phyloP scores from a whole-genome alignment of 30 jellyfish, hydroid and myxozoan species.

The Chrysaora quinquecirrha region DNA sequence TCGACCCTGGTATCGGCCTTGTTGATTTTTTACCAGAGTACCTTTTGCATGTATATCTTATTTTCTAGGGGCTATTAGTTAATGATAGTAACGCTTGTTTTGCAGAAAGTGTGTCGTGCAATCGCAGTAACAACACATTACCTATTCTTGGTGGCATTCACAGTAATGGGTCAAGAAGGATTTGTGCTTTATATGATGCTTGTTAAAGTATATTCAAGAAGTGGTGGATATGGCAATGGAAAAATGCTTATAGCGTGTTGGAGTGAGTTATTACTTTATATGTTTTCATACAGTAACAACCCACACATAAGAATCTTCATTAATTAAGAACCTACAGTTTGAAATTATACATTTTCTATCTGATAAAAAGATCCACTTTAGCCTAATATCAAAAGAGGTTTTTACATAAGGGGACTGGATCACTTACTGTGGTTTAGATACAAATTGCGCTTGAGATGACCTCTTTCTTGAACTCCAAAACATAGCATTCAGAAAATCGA shows the following conservation, averaged over 20 bases:
- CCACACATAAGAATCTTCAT: no score
- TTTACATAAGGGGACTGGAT: not conserved
- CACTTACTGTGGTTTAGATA: not conserved
- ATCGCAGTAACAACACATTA: conserved; percentile 82
- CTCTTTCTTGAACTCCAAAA: no score
- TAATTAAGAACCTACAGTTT: no score
- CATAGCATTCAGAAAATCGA: no score
- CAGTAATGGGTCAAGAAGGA: conserved; percentile 91
- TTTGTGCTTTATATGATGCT: conserved; percentile 80
- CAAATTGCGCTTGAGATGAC: no score
- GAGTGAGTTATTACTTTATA: conserved; percentile 85
- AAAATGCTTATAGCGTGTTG: conserved; percentile 74
- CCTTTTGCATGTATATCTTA: no score
- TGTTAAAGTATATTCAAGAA: conserved; percentile 70
- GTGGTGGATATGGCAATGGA: conserved; percentile 48
- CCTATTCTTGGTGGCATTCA: conserved; percentile 79
- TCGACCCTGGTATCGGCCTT: no score
- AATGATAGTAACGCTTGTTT: not conserved
- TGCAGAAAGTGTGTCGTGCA: conserved; percentile 70
- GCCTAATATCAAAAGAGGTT: not conserved
- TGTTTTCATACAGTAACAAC: no score
- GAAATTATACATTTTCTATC: no score
- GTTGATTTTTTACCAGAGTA: no score
- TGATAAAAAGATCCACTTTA: not conserved
- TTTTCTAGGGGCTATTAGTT: no score